These are phyloP conservation scores for Xenopus tropicalis DNA, from an alignment of 2,113 vertebrate species.

Conservation along the genomic window DNA sequence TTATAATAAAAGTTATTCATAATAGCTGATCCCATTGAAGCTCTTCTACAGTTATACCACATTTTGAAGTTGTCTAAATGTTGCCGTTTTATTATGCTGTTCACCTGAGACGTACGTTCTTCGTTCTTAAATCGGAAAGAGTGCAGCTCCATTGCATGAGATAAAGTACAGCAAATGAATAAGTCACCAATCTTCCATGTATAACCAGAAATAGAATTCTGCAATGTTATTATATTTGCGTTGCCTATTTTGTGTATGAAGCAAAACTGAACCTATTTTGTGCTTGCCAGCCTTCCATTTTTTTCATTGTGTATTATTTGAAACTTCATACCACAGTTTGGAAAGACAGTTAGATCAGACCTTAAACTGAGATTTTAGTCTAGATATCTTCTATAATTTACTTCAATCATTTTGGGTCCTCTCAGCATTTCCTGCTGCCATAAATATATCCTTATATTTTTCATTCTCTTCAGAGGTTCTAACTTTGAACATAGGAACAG, in stretches of 20 bases:
- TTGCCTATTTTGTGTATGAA: not conserved
- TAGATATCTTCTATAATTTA: conserved; percentile 4
- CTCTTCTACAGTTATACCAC: not conserved
- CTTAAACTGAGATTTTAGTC: too few species aligned
- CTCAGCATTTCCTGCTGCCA: conserved; percentile 11
- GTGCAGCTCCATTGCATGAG: too few species aligned
- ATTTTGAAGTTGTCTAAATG: not conserved
- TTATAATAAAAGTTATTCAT: not conserved
- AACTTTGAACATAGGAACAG: not conserved
- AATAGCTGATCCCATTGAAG: not conserved
- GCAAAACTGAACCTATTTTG: not conserved
- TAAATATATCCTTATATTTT: not conserved
- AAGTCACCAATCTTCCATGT: not conserved
- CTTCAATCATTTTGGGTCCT: conserved; percentile 12
- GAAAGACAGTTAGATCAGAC: too few species aligned
- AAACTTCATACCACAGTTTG: conserved; percentile 10
- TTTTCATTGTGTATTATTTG: conserved; percentile 30
- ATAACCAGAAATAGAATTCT: not conserved
- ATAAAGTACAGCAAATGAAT: too few species aligned
- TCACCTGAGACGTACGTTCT: not conserved
- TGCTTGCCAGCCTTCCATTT: conserved; percentile 18
- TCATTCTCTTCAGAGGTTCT: not conserved
- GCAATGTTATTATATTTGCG: not conserved
- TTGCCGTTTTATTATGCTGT: not conserved
- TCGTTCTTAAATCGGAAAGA: too few species aligned